phyloP scores from a whole-genome alignment of 2,888 invertebrate species.

The Geotrupes spiniger region DNA sequence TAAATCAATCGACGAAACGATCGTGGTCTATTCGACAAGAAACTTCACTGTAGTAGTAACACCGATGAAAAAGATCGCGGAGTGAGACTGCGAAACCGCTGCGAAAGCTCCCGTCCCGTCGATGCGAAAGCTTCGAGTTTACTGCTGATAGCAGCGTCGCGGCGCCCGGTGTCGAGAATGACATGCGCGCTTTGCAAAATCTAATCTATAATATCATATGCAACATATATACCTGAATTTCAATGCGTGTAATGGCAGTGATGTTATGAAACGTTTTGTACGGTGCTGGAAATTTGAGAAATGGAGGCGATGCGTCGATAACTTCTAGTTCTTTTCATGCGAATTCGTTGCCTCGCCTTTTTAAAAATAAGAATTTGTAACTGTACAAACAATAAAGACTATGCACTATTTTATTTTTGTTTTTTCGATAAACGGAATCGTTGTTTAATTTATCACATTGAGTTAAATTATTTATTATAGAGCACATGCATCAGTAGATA shows the following conservation, averaged over 20 bases:
- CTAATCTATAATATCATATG: conserved; percentile 50
- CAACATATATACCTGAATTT: conserved; percentile 27
- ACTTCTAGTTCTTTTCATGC: too few species aligned
- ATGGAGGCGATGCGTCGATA: too few species aligned
- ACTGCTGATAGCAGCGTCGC: conserved; percentile 39
- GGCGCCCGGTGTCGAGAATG: conserved; percentile 36
- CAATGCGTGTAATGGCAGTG: conserved; percentile 16
- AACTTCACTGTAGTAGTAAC: background rate
- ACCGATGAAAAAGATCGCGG: conserved; percentile 2
- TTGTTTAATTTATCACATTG: too few species aligned
- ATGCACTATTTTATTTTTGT: too few species aligned
- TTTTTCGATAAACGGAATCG: too few species aligned
- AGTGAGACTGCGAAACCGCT: background rate
- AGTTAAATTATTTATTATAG: too few species aligned
- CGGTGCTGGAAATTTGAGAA: background rate
- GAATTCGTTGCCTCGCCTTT: too few species aligned
- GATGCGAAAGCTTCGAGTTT: conserved; percentile 41
- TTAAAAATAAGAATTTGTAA: too few species aligned
- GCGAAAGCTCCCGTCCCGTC: background rate
- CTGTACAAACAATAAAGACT: too few species aligned
- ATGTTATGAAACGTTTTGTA: conserved; percentile 12
- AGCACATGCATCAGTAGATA: too few species aligned
- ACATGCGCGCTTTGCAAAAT: conserved; percentile 48
- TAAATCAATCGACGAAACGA: too few species aligned
- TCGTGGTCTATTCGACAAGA: too few species aligned